Percentiles rank a stretch among this genome's conserved stretches.
Conservation (phyloP, 2,888 invertebrate genomes). For the Linnaemya tessellans region DNA sequence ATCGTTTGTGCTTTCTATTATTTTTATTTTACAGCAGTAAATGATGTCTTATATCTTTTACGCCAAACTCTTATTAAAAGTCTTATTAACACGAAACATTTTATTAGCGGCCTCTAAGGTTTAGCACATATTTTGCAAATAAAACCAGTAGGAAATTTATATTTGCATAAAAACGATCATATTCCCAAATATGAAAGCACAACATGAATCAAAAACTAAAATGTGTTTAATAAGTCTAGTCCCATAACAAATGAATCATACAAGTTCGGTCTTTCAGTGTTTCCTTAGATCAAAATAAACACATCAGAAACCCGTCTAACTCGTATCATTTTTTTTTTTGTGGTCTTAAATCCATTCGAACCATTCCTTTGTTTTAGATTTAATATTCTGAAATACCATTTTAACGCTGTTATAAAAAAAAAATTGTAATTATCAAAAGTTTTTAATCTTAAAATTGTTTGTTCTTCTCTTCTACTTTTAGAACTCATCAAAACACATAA, state of each 20-base stretch:
- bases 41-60: too few species aligned
- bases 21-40: too few species aligned
- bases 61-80: too few species aligned
- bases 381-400: neutral
- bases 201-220: too few species aligned
- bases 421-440: constrained; percentile 59
- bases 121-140: too few species aligned
- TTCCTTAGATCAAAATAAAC: constrained; percentile 12
- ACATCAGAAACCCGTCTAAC: constrained; percentile 45
- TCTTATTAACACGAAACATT: too few species aligned
- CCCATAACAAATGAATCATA: constrained; percentile 13
- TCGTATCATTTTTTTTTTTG: constrained; percentile 23
- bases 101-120: too few species aligned
- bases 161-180: too few species aligned
- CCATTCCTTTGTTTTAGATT: constrained; percentile 4
- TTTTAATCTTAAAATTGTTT: constrained; percentile 57
- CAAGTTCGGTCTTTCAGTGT: neutral
- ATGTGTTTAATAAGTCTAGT: too few species aligned
- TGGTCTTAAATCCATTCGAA: neutral
- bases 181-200: too few species aligned
- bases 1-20: too few species aligned
- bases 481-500: constrained; percentile 35
- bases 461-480: constrained; percentile 13
- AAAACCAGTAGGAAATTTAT: too few species aligned
- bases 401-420: constrained; percentile 7